Conservation (phyloP, 2,888 invertebrate species). For the Byasa hedistus region DNA sequence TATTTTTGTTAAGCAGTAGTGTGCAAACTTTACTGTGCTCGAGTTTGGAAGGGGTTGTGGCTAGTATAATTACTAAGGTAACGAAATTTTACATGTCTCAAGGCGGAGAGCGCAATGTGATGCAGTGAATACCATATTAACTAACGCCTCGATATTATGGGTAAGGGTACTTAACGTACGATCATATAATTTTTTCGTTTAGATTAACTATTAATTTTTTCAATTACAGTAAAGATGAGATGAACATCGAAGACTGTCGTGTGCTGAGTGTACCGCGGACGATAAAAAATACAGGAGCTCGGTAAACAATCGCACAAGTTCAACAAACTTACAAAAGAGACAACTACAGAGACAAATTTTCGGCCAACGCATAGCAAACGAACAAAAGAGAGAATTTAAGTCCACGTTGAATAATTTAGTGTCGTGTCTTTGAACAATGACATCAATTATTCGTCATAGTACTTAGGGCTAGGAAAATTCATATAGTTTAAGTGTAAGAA, state of each 20-base stretch:
- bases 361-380: constrained; percentile 74
- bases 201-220: background rate
- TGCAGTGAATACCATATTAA: background rate
- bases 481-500: no score
- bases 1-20: background rate
- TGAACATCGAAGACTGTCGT: constrained; percentile 4
- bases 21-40: background rate
- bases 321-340: constrained; percentile 69
- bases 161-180: no score
- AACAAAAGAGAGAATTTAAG: constrained; percentile 64
- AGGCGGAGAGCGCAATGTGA: background rate
- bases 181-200: no score
- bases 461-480: no score
- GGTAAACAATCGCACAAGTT: constrained; percentile 62
- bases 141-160: no score
- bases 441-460: no score
- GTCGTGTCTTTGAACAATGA: no score
- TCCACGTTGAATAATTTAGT: constrained; percentile 23
- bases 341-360: constrained; percentile 54
- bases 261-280: constrained; percentile 32
- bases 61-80: background rate
- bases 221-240: background rate
- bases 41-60: background rate
- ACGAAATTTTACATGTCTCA: background rate
- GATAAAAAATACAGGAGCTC: constrained; percentile 60